Evolutionary conservation across 2,113 vertebrate species (phyloP).

Genomic region (Vanacampus margaritifer): DNA sequence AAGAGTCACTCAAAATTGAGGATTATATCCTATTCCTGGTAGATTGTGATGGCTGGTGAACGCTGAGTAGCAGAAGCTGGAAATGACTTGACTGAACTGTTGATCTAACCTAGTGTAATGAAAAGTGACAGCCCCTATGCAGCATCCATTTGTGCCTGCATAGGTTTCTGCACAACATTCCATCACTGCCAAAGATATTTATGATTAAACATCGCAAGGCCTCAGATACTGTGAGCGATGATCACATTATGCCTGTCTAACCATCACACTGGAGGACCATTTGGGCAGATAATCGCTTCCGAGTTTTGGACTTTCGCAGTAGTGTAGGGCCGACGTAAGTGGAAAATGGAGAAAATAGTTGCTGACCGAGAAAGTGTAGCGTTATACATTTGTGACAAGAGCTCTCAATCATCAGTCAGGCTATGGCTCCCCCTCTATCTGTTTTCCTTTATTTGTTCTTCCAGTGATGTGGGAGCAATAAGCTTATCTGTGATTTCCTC

Average conservation of each 20-base stretch:
- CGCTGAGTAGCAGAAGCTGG: neutral
- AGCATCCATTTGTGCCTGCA: neutral
- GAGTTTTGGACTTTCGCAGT: neutral
- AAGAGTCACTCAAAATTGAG: neutral
- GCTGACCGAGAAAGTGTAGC: neutral
- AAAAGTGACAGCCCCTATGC: slow-evolving; percentile 1
- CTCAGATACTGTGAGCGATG: neutral
- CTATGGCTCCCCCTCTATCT: neutral
- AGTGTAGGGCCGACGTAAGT: neutral
- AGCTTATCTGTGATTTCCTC: slow-evolving; percentile 30
- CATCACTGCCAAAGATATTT: slow-evolving; percentile 1
- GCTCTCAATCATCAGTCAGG: slow-evolving; percentile 11
- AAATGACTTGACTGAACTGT: neutral
- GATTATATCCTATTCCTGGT: neutral
- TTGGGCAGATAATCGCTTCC: neutral
- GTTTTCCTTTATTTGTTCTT: slow-evolving; percentile 12
- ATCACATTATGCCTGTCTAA: slow-evolving; percentile 1
- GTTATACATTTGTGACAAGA: neutral
- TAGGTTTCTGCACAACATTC: neutral
- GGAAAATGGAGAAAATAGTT: neutral
- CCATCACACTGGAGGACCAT: neutral
- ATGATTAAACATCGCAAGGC: slow-evolving; percentile 4
- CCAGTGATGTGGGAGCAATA: slow-evolving; percentile 46
- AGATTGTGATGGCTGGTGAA: neutral
- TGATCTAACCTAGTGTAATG: neutral